Evolutionary conservation across 2,797 vertebrate species (phyloP), one percentile per base, ranked within the genome.

Genomic region (Pristis pectinata): DNA sequence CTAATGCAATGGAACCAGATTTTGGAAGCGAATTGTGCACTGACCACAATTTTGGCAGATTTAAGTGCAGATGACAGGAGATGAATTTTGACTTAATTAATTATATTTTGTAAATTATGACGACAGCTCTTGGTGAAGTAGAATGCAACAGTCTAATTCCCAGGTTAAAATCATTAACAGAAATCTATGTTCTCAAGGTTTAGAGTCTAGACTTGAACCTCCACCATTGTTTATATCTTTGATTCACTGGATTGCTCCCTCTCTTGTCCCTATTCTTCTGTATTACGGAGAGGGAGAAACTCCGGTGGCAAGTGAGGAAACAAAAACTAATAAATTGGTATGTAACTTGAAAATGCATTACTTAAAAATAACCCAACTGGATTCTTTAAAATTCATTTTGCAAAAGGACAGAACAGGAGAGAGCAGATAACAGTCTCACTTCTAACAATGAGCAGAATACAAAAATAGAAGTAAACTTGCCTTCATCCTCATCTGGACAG

Each of bases 401-500:
- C 8, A 76, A 53, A 61, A 44, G 61, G n/a, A 30, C 64, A 93
- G 91, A 93, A 70, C 1, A n/a, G 24, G 30, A 49, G 41, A 94
- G 10, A 56, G 30, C 27, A 76, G 44, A 74, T 15, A 22, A 30
- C 41, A 72, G 24, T 49, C 24, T 27, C 22, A 34, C 11, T 64
- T 93, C 64, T 49, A 70, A 93, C 44, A 74, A 94, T 17, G 6
- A 34, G 49, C 41, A 56, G 44, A 74, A 74, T 94, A 76, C 41
- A 95, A 96, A 96, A 89, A 96, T 96, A 95, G 44, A 61, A 94
- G 95, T 95, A 83, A 95, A 98, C 98, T 99, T 98, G 98, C 99
- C 98, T 98, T 98, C 98, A 95, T 98, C 98, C 96, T 97, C 97
- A 96, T 99, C 98, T 99, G 97, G 97, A 97, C 97, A 97, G 97